Evolutionary conservation across 2,888 invertebrate species (phyloP), one percentile per base, ranked within the genome.

Genomic region (Cephus runcator): DNA sequence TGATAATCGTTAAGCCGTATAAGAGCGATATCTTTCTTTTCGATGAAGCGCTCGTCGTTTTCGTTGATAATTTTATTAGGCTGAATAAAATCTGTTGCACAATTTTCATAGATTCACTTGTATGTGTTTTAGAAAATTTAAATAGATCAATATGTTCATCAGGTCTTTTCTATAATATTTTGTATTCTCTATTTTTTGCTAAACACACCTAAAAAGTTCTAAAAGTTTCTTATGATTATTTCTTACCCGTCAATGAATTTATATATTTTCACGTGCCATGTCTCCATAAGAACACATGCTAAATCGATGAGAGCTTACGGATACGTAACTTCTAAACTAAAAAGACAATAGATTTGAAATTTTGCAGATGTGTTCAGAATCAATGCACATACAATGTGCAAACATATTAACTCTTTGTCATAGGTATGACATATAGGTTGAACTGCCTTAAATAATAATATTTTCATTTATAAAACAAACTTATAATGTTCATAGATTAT

Each of bases 151-250:
- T 56, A 6, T 56, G 23, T 9, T 23, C 9, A 9, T 56, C 9
- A 23, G 9, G 4, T 9, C 23, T 56, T 23, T 23, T 56, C 23
- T 56, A 56, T 40, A 40, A 40, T 56, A 0, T 56, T 56, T 56
- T 56, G 6, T 15, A 40, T 40, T 23, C 80, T 69, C 76, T 81
- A 79, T 81, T 34, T 34, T 79, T 34, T 76, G 56, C 15, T 73
- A 56, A 76, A 23, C 23, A 40, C 6, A 15, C 40, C 4, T 40
- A 56, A 56, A 23, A 23, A 23, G 23, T 56, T 56, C 23, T 23
- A 56, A 56, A 23, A 56, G 56, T 56, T 23, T 56, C 9, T 56
- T 56, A 23, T 23, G 23, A 15, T 56, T 56, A 23, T 56, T 56
- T 6, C 1, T 56, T 56, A 56, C 9, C 40, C 2, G 40, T 56